Evolutionary conservation across 1,140 invertebrate genomes (phyloP).

Genomic region (Trichonephila clavipes): DNA sequence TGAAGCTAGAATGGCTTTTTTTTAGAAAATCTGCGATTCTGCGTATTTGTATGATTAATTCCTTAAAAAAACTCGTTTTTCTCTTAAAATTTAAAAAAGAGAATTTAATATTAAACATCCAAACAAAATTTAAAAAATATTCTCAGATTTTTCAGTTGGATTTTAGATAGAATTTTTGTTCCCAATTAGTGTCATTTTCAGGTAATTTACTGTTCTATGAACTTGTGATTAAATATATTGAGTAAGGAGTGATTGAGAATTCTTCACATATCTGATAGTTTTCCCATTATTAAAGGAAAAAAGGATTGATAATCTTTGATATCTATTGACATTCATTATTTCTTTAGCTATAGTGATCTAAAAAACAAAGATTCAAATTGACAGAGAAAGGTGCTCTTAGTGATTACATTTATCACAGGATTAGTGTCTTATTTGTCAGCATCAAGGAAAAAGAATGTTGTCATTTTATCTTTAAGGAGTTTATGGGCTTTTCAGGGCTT

Average conservation of each 20-base stretch:
- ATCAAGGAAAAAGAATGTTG: slow-evolving; percentile 23
- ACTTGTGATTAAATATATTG: not conserved
- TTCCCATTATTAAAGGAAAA: not conserved
- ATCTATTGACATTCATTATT: not conserved
- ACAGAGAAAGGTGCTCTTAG: not conserved
- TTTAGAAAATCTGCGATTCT: too few species aligned
- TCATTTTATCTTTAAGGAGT: not conserved
- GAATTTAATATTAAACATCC: too few species aligned
- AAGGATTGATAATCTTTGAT: not conserved
- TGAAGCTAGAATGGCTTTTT: too few species aligned
- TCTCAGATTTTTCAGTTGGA: too few species aligned
- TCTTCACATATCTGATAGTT: not conserved
- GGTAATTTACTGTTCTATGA: not conserved
- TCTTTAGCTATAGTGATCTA: not conserved
- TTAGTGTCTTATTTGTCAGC: slow-evolving; percentile 41
- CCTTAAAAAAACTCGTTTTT: too few species aligned
- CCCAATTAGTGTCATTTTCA: too few species aligned
- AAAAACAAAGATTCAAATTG: not conserved
- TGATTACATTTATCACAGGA: slow-evolving; percentile 17
- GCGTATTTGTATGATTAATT: too few species aligned
- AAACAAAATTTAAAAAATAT: too few species aligned
- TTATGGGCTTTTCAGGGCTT: not conserved
- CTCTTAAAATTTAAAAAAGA: too few species aligned
- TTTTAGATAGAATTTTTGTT: too few species aligned
- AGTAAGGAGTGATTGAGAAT: not conserved